Evolutionary conservation across 1,140 invertebrate species (phyloP).

Genomic region (Bathynomus jamesi): DNA sequence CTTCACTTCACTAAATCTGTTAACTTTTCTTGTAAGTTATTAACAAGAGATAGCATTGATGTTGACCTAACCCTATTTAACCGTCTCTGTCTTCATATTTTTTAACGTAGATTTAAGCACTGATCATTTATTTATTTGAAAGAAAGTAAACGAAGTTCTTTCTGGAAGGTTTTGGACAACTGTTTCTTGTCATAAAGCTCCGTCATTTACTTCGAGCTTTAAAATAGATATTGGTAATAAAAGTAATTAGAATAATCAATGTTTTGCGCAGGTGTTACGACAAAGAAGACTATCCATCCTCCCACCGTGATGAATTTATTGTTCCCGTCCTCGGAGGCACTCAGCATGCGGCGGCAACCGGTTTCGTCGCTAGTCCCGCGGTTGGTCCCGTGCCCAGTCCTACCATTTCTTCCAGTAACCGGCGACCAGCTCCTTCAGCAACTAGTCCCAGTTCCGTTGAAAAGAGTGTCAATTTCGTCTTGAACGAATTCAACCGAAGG

Average conservation of each 20-base stretch:
- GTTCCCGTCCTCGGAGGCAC: constrained; percentile 17
- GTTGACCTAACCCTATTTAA: no score
- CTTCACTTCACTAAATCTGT: no score
- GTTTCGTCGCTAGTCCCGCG: neutral
- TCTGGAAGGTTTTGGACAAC: no score
- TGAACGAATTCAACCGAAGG: constrained; percentile 22
- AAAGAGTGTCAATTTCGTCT: constrained; percentile 17
- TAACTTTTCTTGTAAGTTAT: no score
- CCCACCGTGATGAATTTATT: constrained; percentile 25
- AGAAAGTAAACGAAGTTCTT: no score
- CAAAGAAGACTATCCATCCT: constrained; percentile 23
- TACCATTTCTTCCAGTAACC: no score
- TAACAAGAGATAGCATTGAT: no score
- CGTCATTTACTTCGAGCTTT: neutral
- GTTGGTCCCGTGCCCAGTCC: no score
- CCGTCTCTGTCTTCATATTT: no score
- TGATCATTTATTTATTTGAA: no score
- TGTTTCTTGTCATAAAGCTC: no score
- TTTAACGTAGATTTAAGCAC: no score
- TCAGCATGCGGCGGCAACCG: constrained; percentile 1
- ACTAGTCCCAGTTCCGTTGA: neutral
- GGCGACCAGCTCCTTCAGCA: neutral
- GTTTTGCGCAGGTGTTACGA: constrained; percentile 23
- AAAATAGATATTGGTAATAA: neutral
- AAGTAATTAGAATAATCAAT: neutral